These are phyloP conservation scores for Polypterus bichir DNA, from an alignment of 2,113 vertebrate species.

Conservation along the genomic window DNA sequence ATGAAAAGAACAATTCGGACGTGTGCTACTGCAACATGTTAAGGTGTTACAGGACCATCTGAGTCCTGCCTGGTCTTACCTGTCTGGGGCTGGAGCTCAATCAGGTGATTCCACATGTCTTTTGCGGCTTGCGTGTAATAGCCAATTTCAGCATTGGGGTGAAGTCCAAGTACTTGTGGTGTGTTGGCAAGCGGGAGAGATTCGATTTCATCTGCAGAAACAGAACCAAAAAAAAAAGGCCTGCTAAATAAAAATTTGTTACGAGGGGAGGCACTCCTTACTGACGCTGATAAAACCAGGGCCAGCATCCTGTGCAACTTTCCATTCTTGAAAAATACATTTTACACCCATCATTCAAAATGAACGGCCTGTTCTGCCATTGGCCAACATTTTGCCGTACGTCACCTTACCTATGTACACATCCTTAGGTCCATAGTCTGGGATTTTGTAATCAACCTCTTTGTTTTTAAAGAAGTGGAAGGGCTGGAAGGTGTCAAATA, in stretches of 20 bases:
- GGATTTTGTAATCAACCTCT: constrained; percentile 74
- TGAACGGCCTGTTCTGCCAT: neutral
- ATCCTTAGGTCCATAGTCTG: constrained; percentile 50
- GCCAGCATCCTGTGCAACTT: no score
- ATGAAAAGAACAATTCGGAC: no score
- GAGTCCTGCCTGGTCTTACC: constrained; percentile 35
- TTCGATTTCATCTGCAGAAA: constrained; percentile 68
- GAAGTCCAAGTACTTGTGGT: constrained; percentile 78
- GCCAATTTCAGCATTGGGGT: constrained; percentile 83
- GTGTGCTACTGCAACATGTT: no score
- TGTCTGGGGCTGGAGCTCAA: constrained; percentile 84
- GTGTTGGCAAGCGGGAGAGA: constrained; percentile 69
- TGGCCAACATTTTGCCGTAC: no score
- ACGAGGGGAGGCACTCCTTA: no score
- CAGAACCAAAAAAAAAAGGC: neutral
- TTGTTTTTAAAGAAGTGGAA: constrained; percentile 76
- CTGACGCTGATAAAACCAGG: no score
- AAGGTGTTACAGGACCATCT: no score
- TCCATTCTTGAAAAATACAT: no score
- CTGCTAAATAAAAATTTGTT: neutral
- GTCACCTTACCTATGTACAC: constrained; percentile 65
- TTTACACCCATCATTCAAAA: neutral
- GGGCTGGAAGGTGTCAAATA: constrained; percentile 74
- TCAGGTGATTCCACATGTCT: constrained; percentile 72
- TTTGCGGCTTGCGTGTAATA: constrained; percentile 76